Evolutionary conservation across 2,113 vertebrate species (phyloP).

Genomic region (Tragelaphus imberbis): DNA sequence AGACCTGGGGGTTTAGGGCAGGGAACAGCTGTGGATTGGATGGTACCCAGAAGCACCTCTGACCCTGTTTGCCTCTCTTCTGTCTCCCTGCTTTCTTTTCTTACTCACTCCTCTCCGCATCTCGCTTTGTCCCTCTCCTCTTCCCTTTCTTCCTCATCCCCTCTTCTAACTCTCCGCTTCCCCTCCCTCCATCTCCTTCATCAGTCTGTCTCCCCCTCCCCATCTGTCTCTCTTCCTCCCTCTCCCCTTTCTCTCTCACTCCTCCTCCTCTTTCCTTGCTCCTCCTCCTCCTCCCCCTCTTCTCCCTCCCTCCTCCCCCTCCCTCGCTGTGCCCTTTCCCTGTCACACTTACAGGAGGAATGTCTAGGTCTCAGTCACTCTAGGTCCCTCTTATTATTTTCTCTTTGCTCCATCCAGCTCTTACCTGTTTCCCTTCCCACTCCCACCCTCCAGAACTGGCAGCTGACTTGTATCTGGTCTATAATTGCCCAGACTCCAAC

Average conservation of each 20-base stretch:
- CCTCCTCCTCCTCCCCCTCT: neutral
- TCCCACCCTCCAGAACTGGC: neutral
- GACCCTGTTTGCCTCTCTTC: neutral
- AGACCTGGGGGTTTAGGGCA: neutral
- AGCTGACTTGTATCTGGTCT: neutral
- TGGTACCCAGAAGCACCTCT: neutral
- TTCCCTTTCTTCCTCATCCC: too few relatives aligned
- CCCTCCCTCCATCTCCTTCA: neutral
- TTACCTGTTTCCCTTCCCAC: neutral
- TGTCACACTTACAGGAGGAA: neutral
- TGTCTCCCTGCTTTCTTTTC: neutral
- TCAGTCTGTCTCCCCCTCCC: neutral
- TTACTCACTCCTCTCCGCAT: neutral
- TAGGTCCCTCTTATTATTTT: neutral
- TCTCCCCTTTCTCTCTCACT: fast-evolving
- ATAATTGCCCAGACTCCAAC: neutral
- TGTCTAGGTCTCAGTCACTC: neutral
- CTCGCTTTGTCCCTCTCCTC: neutral
- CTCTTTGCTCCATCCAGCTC: neutral
- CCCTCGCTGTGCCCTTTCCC: too few relatives aligned
- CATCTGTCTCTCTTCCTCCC: neutral
- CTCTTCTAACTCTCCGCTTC: fast-evolving
- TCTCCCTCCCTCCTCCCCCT: neutral
- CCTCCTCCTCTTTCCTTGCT: neutral
- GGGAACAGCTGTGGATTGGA: neutral